phyloP scores from a whole-genome alignment of 2,888 invertebrate genomes.

The Hirtodrosophila cameraria region DNA sequence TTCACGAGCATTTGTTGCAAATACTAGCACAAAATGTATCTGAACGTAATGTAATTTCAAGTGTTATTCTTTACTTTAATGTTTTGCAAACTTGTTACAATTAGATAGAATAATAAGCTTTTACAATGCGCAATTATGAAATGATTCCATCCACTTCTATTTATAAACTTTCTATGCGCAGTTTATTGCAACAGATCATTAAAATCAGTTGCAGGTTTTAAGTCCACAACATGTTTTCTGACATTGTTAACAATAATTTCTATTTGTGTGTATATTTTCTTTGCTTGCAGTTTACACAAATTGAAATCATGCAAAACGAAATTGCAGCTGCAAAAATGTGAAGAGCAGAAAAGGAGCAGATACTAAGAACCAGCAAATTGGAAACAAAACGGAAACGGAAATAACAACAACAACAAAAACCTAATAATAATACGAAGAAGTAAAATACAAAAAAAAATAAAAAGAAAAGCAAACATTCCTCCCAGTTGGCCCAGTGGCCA shows the following conservation, averaged over 20 bases:
- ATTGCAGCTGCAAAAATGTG: slow-evolving; percentile 48
- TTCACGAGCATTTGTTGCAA: not conserved
- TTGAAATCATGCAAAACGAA: slow-evolving; percentile 53
- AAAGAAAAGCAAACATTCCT: slow-evolving; percentile 2
- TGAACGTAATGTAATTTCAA: no score
- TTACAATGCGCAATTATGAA: not conserved
- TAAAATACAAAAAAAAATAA: slow-evolving; percentile 29
- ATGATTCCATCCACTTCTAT: no score
- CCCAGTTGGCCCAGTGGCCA: slow-evolving; percentile 33
- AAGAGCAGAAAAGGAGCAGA: not conserved
- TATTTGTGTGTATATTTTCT: not conserved
- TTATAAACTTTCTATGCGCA: no score
- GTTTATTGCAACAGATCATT: no score
- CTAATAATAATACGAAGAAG: slow-evolving; percentile 38
- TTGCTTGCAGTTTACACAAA: slow-evolving; percentile 59
- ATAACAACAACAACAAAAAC: slow-evolving; percentile 24
- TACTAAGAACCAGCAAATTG: slow-evolving; percentile 10
- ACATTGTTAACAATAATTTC: no score
- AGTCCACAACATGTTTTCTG: no score
- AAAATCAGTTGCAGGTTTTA: no score
- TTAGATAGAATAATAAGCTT: not conserved
- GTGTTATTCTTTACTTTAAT: slow-evolving; percentile 1
- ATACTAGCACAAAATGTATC: no score
- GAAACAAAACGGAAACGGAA: slow-evolving; percentile 13
- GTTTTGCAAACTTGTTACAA: not conserved